phyloP scores from a whole-genome alignment of 1,140 invertebrate species.

The Manduca sexta region DNA sequence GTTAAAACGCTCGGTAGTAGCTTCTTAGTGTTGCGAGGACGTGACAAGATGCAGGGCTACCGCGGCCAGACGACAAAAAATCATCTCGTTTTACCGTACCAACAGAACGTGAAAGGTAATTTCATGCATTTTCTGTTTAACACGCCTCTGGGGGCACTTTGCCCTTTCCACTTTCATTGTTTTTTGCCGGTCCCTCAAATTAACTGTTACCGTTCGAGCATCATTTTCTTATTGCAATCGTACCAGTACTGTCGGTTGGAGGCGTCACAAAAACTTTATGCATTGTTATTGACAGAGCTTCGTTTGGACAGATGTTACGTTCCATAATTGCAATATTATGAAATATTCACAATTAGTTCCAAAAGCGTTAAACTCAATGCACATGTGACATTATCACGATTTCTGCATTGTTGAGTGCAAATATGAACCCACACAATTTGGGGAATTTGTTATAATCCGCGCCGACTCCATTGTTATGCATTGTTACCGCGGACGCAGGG shows the following conservation, averaged over 20 bases:
- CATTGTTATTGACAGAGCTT: background rate
- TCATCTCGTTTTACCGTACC: slow-evolving; percentile 58
- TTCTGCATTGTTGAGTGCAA: slow-evolving; percentile 65
- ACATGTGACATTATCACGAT: slow-evolving; percentile 70
- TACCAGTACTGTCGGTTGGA: background rate
- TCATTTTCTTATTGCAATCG: slow-evolving; percentile 11
- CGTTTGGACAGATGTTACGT: slow-evolving; percentile 56
- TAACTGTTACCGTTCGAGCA: slow-evolving; percentile 10
- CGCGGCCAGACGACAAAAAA: slow-evolving; percentile 50
- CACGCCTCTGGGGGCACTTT: slow-evolving; percentile 53
- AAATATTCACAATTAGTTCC: slow-evolving; percentile 70
- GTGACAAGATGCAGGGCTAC: no score
- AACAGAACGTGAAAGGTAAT: slow-evolving; percentile 66
- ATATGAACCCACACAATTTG: slow-evolving; percentile 69
- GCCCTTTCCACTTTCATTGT: slow-evolving; percentile 57
- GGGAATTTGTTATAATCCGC: slow-evolving; percentile 69
- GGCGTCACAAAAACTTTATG: background rate
- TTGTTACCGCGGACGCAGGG: slow-evolving; percentile 36
- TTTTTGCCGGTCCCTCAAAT: slow-evolving; percentile 30
- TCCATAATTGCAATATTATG: slow-evolving; percentile 57
- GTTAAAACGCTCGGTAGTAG: no score
- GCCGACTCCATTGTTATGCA: slow-evolving; percentile 54
- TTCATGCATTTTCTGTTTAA: slow-evolving; percentile 66
- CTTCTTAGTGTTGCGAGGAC: no score
- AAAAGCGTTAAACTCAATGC: slow-evolving; percentile 59